Percentiles rank a stretch among this genome's conserved stretches.
Conservation (phyloP, 2,113 vertebrate species). For the Tonatia bakeri region DNA sequence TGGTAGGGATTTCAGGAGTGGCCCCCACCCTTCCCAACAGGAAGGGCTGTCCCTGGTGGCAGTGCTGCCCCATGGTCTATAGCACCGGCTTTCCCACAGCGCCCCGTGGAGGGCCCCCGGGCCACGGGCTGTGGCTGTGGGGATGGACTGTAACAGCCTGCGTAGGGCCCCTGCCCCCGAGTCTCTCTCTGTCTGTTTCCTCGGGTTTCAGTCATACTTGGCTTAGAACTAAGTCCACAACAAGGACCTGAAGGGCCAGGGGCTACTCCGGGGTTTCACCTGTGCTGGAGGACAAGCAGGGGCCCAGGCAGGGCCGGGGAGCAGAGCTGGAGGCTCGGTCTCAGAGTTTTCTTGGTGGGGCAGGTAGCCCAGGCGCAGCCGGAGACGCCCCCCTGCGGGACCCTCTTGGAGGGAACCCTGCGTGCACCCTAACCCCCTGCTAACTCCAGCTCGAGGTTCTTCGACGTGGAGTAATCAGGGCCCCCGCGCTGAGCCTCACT, state of each 20-base stretch:
- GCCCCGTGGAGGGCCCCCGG: too few relatives aligned
- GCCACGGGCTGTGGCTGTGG: too few relatives aligned
- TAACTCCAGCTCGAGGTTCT: not conserved
- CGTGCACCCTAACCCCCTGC: not conserved
- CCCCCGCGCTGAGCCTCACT: not conserved
- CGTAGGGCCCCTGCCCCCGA: fast-evolving
- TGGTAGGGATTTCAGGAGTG: fast-evolving
- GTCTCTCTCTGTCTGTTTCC: not conserved
- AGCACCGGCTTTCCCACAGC: not conserved
- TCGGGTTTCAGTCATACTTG: not conserved
- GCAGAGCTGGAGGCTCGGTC: fast-evolving
- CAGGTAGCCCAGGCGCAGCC: not conserved
- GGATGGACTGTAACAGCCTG: fast-evolving
- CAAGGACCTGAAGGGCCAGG: not conserved
- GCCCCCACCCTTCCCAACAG: not conserved
- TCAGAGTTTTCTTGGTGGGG: fast-evolving
- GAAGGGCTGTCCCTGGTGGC: too few relatives aligned
- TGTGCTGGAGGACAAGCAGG: not conserved
- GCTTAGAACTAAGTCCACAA: not conserved
- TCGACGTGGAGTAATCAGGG: too few relatives aligned
- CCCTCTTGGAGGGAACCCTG: not conserved
- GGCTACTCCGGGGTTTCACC: not conserved
- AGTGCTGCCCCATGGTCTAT: too few relatives aligned
- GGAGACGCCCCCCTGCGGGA: not conserved
- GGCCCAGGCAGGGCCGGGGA: fast-evolving